Percentiles rank a stretch among this genome's conserved stretches.
Evolutionary conservation across 1,140 invertebrate species (phyloP).

Genomic region (Drosophila santomea): DNA sequence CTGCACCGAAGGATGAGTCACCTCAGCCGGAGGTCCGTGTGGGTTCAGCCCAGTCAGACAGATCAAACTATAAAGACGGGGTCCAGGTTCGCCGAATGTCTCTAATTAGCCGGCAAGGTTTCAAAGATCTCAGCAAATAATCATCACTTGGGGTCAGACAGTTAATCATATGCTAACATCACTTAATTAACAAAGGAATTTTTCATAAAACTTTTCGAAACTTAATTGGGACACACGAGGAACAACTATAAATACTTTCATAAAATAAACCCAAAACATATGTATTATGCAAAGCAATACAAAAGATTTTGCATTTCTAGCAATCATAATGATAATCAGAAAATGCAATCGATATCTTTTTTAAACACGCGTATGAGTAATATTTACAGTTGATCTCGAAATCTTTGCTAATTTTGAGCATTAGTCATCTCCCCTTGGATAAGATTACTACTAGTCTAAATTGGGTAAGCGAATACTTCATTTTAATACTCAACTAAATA

Average conservation of each 20-base stretch:
- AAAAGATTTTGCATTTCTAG: no score
- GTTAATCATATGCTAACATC: neutral
- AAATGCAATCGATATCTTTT: neutral
- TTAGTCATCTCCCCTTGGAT: neutral
- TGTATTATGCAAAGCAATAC: no score
- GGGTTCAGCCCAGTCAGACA: neutral
- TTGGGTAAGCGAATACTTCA: no score
- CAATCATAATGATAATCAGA: no score
- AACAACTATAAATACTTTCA: no score
- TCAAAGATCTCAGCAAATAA: neutral
- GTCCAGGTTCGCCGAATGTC: conserved; percentile 6
- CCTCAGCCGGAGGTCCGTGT: conserved; percentile 23
- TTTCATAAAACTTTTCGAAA: no score
- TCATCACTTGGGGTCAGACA: neutral
- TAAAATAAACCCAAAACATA: no score
- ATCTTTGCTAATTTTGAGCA: neutral
- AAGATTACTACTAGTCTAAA: no score
- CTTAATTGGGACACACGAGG: no score
- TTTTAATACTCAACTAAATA: no score
- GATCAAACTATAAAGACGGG: conserved; percentile 2
- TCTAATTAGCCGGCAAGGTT: conserved; percentile 5
- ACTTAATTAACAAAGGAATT: neutral
- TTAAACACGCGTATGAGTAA: neutral
- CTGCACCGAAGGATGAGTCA: conserved; percentile 38
- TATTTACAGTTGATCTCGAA: neutral